Conservation (phyloP, 2,797 vertebrate genomes). For the Hoplostethus mediterraneus region DNA sequence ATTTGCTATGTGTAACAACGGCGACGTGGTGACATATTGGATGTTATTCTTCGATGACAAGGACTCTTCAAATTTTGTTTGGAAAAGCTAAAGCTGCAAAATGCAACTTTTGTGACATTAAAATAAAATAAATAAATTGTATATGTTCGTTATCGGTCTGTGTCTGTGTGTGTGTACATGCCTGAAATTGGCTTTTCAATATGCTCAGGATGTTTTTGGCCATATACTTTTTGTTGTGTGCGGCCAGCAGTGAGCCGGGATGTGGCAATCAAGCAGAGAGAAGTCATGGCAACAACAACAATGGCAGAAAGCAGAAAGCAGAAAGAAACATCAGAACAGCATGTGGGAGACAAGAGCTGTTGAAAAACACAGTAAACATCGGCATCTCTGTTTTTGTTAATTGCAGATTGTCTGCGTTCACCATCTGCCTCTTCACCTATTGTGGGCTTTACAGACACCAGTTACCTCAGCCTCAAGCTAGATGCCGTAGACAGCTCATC, state of each 20-base stretch:
- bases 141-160: constrained; percentile 20
- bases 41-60: constrained; percentile 14
- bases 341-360: constrained; percentile 18
- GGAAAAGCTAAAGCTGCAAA: too few species aligned
- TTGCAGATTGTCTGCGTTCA: too few species aligned
- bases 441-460: background rate
- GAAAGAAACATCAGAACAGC: background rate
- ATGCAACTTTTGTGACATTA: too few species aligned
- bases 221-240: background rate
- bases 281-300: constrained; percentile 16
- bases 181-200: constrained; percentile 29
- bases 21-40: background rate
- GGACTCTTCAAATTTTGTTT: constrained; percentile 6
- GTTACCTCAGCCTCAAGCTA: background rate
- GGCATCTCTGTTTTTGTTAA: too few species aligned
- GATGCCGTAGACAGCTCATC: constrained; percentile 26
- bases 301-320: constrained; percentile 27
- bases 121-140: too few species aligned
- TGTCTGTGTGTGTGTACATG: constrained; percentile 14
- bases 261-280: constrained; percentile 6
- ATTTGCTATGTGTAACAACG: background rate
- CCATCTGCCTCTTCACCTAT: too few species aligned
- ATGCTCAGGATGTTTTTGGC: background rate
- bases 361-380: too few species aligned
- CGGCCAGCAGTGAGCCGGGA: background rate